phyloP scores from a whole-genome alignment of 2,113 vertebrate genomes.

The Capricornis sumatraensis region DNA sequence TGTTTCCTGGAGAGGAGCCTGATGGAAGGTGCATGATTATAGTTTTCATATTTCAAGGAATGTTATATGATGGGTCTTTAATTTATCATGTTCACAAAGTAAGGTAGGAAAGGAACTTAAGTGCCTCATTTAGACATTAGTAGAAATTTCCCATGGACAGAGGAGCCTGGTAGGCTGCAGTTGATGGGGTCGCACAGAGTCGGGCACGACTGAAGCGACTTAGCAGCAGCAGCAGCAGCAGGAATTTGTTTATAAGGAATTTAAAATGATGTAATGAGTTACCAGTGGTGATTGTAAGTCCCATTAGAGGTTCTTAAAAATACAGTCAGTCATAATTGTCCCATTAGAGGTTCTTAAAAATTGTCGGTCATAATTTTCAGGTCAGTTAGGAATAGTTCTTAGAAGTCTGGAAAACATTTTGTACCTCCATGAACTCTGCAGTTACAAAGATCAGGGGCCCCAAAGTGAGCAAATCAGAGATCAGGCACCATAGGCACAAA shows the following conservation, averaged over 20 bases:
- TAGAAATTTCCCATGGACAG: background rate
- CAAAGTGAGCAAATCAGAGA: background rate
- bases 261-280: background rate
- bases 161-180: no score
- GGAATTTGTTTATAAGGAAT: constrained; percentile 14
- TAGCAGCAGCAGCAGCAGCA: background rate
- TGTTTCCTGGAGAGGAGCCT: background rate
- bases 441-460: background rate
- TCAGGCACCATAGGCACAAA: background rate
- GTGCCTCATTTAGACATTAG: background rate
- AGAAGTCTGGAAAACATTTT: background rate
- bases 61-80: background rate
- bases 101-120: background rate
- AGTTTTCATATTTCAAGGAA: background rate
- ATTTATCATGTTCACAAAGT: background rate
- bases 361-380: background rate
- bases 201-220: no score
- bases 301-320: background rate
- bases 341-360: background rate
- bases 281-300: background rate
- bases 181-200: no score
- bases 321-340: background rate
- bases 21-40: background rate
- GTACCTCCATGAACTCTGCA: background rate
- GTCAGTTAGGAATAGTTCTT: background rate